These are phyloP conservation scores for human (Homo sapiens) DNA, from an alignment of 2,113 vertebrate genomes.

Conservation along the genomic window GRCh38 chr12:100775501-100776000, in stretches of 20 bases:
- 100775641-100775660: neutral
- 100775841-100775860: neutral
- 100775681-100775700: neutral
- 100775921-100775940: neutral
- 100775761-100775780: neutral
- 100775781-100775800: neutral
- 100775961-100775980: neutral
- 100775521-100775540: neutral
- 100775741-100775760: neutral
- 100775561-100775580: neutral
- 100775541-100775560: neutral
- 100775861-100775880: neutral
- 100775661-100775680: neutral
- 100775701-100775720: accelerated
- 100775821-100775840: neutral
- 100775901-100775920: neutral
- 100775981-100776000: neutral
- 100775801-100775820: neutral
- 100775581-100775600: neutral
- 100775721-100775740: neutral
- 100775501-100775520: neutral
- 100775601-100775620: neutral
- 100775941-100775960: neutral
- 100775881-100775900: neutral
- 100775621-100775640: neutral